A percentile compares a stretch with the other conserved stretches of the same genome.
Evolutionary conservation across 2,888 invertebrate genomes (phyloP).

Genomic region (Rhopalosiphum nymphaeae): DNA sequence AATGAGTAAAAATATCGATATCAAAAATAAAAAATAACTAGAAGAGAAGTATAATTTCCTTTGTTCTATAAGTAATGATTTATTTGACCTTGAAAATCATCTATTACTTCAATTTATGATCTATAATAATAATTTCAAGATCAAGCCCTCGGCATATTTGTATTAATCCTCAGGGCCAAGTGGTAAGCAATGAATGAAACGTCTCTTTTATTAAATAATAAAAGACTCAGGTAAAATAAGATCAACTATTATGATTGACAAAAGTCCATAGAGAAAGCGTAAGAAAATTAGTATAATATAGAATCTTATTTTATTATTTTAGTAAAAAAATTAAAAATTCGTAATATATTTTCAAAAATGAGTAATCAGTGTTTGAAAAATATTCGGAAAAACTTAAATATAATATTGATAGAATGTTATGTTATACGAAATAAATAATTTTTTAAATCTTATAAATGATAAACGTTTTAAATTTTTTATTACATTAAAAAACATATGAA

Average conservation of each 20-base stretch:
- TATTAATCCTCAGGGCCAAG: neutral
- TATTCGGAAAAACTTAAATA: neutral
- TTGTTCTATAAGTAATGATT: constrained; percentile 38
- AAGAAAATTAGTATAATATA: neutral
- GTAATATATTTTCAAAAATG: neutral
- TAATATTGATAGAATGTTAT: neutral
- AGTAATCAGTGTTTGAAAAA: neutral
- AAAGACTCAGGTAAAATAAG: neutral
- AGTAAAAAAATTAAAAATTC: neutral
- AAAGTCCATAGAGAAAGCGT: neutral
- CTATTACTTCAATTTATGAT: constrained; percentile 28
- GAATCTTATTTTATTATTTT: neutral
- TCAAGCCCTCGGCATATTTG: constrained; percentile 27
- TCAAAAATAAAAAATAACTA: neutral
- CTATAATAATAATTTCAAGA: constrained; percentile 17
- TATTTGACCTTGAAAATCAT: constrained; percentile 29
- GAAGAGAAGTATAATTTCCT: constrained; percentile 32
- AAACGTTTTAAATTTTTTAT: neutral
- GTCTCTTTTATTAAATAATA: neutral
- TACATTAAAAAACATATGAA: too few species aligned
- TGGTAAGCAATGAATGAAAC: neutral
- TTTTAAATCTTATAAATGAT: too few species aligned
- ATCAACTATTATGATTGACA: neutral
- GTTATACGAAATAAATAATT: neutral
- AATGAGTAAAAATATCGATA: neutral